A percentile compares a stretch with the other conserved stretches of the same genome.
These are phyloP conservation scores for Acanthochromis polyacanthus DNA, from an alignment of 2,113 vertebrate genomes.

Conservation along the genomic window DNA sequence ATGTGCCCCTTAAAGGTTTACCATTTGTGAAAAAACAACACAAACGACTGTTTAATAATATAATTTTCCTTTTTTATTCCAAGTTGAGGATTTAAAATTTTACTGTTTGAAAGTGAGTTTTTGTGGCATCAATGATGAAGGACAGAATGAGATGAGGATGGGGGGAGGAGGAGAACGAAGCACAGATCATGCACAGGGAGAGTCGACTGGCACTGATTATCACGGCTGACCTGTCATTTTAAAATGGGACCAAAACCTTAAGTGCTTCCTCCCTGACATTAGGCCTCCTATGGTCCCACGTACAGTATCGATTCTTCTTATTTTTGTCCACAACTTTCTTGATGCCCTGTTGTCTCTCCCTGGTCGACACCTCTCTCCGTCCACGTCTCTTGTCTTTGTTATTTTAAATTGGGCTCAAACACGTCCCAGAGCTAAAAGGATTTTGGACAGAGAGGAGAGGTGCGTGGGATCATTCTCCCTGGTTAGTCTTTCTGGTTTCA, in stretches of 20 bases:
- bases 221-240: constrained; percentile 39
- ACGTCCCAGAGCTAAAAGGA: neutral
- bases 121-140: constrained; percentile 31
- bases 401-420: neutral
- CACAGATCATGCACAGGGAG: constrained; percentile 41
- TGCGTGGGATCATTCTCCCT: constrained; percentile 43
- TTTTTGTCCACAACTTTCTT: constrained; percentile 62
- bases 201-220: constrained; percentile 24
- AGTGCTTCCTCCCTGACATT: constrained; percentile 14
- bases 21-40: constrained; percentile 26
- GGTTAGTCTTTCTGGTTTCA: constrained; percentile 48
- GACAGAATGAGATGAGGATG: constrained; percentile 36
- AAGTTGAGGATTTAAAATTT: constrained; percentile 58
- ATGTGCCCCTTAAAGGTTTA: no score
- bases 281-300: constrained; percentile 59
- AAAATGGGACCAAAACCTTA: constrained; percentile 50
- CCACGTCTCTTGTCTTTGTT: neutral
- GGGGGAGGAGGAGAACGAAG: constrained; percentile 54
- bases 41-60: constrained; percentile 64
- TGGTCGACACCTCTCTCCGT: constrained; percentile 40
- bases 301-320: constrained; percentile 46
- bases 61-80: constrained; percentile 80
- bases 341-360: constrained; percentile 43
- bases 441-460: constrained; percentile 26
- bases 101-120: constrained; percentile 37